Percentiles rank a stretch among this genome's conserved stretches.
phyloP scores from a whole-genome alignment of 2,797 vertebrate species.

The Characodon lateralis region DNA sequence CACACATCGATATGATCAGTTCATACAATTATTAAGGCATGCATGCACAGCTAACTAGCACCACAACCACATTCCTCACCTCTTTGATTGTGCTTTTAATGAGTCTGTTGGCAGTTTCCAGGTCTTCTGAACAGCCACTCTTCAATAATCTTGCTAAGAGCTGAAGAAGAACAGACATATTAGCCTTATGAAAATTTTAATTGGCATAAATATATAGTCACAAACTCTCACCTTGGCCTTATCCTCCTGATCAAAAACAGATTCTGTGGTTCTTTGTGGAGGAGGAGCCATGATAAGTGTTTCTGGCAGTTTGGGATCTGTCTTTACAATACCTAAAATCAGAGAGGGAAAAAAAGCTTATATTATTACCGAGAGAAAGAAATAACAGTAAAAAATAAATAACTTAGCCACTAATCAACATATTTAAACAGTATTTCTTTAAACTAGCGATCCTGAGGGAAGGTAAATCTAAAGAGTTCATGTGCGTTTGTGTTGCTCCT shows the following conservation, averaged over 20 bases:
- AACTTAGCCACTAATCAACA: neutral
- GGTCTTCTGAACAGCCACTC: constrained; percentile 85
- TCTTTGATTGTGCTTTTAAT: constrained; percentile 89
- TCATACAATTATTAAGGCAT: neutral
- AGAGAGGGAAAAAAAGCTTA: neutral
- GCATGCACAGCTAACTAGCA: neutral
- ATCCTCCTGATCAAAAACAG: constrained; percentile 91
- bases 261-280: constrained; percentile 83
- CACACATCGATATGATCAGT: neutral
- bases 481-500: neutral
- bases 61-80: constrained; percentile 68
- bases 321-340: constrained; percentile 85
- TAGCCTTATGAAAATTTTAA: neutral
- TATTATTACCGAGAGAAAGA: neutral
- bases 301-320: constrained; percentile 86
- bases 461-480: neutral
- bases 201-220: neutral
- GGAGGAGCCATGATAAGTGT: constrained; percentile 85
- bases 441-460: neutral
- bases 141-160: constrained; percentile 86
- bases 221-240: constrained; percentile 83
- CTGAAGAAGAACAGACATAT: constrained; percentile 66
- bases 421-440: neutral
- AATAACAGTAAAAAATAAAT: neutral
- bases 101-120: constrained; percentile 90